Evolutionary conservation across 2,797 vertebrate species (phyloP), one percentile per base, ranked within the genome.

Genomic region (Hemibagrus guttatus): DNA sequence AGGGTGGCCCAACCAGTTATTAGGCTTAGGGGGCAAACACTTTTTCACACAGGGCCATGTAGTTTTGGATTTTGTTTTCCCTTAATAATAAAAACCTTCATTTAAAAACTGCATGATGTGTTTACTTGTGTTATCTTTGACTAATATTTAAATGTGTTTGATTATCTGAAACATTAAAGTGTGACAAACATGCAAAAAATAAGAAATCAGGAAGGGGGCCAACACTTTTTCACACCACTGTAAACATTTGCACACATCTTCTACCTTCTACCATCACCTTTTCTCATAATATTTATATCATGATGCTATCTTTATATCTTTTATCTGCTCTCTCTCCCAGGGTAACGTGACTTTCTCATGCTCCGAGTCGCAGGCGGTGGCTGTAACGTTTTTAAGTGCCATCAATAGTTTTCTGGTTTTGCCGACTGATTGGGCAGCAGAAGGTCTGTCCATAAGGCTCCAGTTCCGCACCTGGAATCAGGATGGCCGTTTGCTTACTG

Each of bases 401-500:
- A 72, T 31, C 0, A 52, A 52, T 74, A 91, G 90, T 84, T 91
- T 90, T 82, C 75, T 92, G 84, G 71, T 79, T 8, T 82, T 89
- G 23, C 90, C 88, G 0, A 69, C 71, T 28, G 83, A 87, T 39
- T 83, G 72, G 26, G 79, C 76, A 49, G 82, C 74, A 26, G 89
- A 90, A 11, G 75, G 83, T 23, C 68, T 91, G 14, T 90, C 91
- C 2, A 26, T 91, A n/a, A 87, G 92, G 9, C 88, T 92, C 16
- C 90, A 92, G 81, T 90, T 92, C 28, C 90, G 92, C 11, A 92
- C 91, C 0, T 92, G 92, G 92, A 92, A 91, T 83, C 83, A 54
- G 39, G 89, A 90, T 4, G 88, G 92, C 6, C 75, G 88, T 49
- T 66, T 92, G 7, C 87, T 92, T 79, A 83, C 75, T 54, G 63